Evolutionary conservation across 2,888 invertebrate genomes (phyloP).

Genomic region (Pterostichus niger): DNA sequence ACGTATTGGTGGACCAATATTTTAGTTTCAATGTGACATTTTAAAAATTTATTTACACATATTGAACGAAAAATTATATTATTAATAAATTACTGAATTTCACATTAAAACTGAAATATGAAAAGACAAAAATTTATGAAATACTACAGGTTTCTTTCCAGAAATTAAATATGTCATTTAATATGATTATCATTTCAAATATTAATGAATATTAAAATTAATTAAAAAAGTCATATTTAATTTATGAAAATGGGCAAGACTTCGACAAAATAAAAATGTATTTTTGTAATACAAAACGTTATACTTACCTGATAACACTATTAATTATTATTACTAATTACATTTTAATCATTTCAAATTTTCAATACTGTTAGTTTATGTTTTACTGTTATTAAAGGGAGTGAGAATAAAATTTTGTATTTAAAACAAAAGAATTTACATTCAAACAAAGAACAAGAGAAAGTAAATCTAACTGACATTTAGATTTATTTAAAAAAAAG

Average conservation of each 20-base stretch:
- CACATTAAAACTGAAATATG: conserved; percentile 53
- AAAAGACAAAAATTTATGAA: conserved; percentile 25
- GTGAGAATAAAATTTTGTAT: too few species aligned
- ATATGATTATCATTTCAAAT: not conserved
- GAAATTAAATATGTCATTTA: conserved; percentile 8
- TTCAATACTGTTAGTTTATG: not conserved
- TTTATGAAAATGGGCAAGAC: conserved; percentile 2
- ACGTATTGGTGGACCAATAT: conserved; percentile 3
- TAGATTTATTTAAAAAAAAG: not conserved
- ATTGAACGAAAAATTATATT: not conserved
- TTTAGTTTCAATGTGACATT: conserved; percentile 46
- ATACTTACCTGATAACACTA: conserved; percentile 62
- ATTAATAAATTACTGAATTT: not conserved
- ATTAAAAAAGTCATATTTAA: conserved; percentile 52
- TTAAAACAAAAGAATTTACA: not conserved
- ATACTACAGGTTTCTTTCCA: not conserved
- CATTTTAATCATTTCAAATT: not conserved
- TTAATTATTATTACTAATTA: not conserved
- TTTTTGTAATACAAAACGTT: conserved; percentile 57
- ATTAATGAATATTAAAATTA: conserved; percentile 14
- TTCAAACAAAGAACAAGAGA: conserved; percentile 23
- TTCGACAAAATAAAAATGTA: conserved; percentile 41
- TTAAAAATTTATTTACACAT: not conserved
- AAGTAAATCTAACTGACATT: conserved; percentile 18
- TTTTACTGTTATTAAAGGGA: not conserved